A percentile compares a stretch with the other conserved stretches of the same genome.
These are phyloP conservation scores for Andrena minutula DNA, from an alignment of 2,888 invertebrate species.

Conservation along the genomic window DNA sequence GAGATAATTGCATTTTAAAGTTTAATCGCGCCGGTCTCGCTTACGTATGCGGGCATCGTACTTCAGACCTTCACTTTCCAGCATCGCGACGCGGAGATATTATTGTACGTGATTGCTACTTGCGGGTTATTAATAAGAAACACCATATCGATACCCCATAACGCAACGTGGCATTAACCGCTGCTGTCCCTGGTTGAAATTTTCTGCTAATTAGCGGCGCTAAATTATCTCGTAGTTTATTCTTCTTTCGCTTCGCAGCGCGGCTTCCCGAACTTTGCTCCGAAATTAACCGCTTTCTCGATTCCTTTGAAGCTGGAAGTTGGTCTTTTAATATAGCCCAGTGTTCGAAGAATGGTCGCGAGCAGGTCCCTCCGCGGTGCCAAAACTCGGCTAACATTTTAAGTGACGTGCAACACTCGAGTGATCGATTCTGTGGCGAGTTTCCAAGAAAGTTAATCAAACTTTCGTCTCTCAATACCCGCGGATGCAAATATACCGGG, in stretches of 20 bases:
- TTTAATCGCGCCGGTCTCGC: slow-evolving; percentile 43
- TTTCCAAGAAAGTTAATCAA: slow-evolving; percentile 44
- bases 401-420: slow-evolving; percentile 29
- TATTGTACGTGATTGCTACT: slow-evolving; percentile 24
- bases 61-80: slow-evolving; percentile 12
- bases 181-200: too few species aligned
- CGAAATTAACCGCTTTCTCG: background rate
- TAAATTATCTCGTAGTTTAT: too few species aligned
- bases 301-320: slow-evolving; percentile 3
- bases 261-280: background rate
- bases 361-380: background rate
- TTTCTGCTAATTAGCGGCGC: too few species aligned
- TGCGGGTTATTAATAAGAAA: background rate
- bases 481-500: slow-evolving; percentile 18
- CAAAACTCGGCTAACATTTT: slow-evolving; percentile 18
- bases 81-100: slow-evolving; percentile 21
- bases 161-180: too few species aligned
- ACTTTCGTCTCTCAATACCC: slow-evolving; percentile 33
- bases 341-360: background rate
- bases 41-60: slow-evolving; percentile 27
- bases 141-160: too few species aligned
- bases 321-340: background rate
- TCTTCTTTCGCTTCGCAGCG: too few species aligned
- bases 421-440: slow-evolving; percentile 35
- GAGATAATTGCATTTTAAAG: slow-evolving; percentile 62